A percentile compares a stretch with the other conserved stretches of the same genome.
phyloP scores from a whole-genome alignment of 1,140 invertebrate species.

The Ooceraea biroi region DNA sequence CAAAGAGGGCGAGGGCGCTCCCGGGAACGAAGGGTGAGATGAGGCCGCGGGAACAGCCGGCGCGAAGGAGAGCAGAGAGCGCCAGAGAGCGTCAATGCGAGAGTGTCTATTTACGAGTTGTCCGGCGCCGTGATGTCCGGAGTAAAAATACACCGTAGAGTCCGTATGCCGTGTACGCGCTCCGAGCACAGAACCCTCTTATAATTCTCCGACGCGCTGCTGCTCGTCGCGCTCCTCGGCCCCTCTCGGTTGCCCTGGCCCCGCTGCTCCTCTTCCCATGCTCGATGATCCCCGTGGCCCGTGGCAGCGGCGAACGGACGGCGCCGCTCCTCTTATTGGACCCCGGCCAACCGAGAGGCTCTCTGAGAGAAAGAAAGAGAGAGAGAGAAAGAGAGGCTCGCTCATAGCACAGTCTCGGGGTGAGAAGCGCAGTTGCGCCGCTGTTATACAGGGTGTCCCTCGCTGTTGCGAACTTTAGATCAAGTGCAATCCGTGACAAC shows the following conservation, averaged over 20 bases:
- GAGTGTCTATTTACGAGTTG: constrained; percentile 87
- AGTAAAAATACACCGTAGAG: constrained; percentile 85
- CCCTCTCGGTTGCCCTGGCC: constrained; percentile 31
- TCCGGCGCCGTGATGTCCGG: constrained; percentile 86
- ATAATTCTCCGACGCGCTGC: constrained; percentile 71
- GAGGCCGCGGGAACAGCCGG: constrained; percentile 65
- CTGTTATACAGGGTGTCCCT: neutral
- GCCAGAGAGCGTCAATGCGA: constrained; percentile 75
- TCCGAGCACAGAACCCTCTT: constrained; percentile 76
- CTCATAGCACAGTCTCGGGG: neutral
- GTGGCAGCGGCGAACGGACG: neutral
- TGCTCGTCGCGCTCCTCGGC: constrained; percentile 24
- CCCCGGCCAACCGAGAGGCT: constrained; percentile 59
- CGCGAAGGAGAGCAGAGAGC: constrained; percentile 69
- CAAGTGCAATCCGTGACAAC: too few species aligned
- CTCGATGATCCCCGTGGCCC: constrained; percentile 3
- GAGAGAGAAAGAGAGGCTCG: constrained; percentile 8
- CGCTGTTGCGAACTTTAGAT: neutral
- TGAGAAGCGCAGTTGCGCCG: constrained; percentile 17
- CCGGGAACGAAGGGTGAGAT: constrained; percentile 40
- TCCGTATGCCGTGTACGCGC: constrained; percentile 68
- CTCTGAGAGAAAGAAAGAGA: constrained; percentile 5
- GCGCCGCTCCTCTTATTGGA: constrained; percentile 63
- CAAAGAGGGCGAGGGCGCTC: neutral
- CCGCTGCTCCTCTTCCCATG: constrained; percentile 4